These are phyloP conservation scores for Mobula birostris DNA, from an alignment of 2,113 vertebrate genomes.

Conservation along the genomic window DNA sequence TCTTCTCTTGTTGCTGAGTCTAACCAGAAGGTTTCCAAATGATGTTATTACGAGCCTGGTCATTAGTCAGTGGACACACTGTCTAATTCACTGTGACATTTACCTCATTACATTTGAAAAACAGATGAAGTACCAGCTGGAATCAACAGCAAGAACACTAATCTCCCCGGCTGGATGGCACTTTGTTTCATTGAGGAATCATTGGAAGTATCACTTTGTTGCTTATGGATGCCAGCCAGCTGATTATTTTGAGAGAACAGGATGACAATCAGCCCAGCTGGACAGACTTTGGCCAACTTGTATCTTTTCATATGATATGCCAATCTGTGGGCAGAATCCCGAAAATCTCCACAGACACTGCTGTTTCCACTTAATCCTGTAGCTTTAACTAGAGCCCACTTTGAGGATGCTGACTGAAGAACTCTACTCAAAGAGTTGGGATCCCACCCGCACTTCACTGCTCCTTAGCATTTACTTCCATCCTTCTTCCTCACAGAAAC, in stretches of 20 bases:
- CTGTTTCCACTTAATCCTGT: neutral
- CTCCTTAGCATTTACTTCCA: neutral
- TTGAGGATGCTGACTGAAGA: neutral
- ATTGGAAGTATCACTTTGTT: neutral
- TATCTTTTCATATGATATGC: neutral
- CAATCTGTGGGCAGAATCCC: neutral
- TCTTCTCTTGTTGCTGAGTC: neutral
- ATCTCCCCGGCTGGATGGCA: neutral
- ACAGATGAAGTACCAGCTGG: neutral
- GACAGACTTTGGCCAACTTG: neutral
- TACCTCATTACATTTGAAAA: conserved; percentile 3
- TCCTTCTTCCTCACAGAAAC: neutral
- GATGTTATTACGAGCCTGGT: neutral
- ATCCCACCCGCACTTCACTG: neutral
- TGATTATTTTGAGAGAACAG: neutral
- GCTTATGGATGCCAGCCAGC: neutral
- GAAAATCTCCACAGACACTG: neutral
- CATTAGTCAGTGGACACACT: neutral
- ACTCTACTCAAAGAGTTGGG: neutral
- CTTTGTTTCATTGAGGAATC: neutral
- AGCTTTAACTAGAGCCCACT: neutral
- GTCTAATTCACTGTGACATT: neutral
- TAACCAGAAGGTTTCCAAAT: neutral
- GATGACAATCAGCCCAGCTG: neutral
- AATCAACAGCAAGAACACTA: neutral